These are phyloP conservation scores for Meiosimyza platycephala DNA, from an alignment of 2,888 invertebrate species.

Conservation along the genomic window DNA sequence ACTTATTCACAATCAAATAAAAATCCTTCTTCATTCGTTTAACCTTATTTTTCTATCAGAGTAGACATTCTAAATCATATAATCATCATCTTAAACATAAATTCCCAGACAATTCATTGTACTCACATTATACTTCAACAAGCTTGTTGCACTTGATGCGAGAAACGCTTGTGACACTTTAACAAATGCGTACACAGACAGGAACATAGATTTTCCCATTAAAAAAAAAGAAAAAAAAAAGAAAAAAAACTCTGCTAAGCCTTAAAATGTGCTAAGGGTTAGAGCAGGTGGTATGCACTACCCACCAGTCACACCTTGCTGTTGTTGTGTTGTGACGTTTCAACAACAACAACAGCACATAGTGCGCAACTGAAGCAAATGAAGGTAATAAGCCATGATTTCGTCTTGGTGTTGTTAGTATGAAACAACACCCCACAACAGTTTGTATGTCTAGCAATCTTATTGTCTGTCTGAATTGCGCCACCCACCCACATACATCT, in stretches of 20 bases:
- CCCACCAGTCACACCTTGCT: neutral
- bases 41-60: no score
- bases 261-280: no score
- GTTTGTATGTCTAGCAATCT: neutral
- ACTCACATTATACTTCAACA: neutral
- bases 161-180: slow-evolving; percentile 3
- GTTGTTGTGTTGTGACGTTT: neutral
- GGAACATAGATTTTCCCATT: no score
- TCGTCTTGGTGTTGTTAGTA: neutral
- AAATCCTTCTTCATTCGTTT: neutral
- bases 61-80: neutral
- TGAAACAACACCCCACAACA: no score
- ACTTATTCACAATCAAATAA: neutral
- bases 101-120: neutral
- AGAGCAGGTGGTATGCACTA: neutral
- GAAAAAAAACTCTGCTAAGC: no score
- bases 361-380: neutral
- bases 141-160: slow-evolving; percentile 9
- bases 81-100: neutral
- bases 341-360: neutral
- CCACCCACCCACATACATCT: neutral
- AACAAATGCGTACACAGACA: no score
- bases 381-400: slow-evolving; percentile 18
- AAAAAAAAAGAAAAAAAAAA: no score
- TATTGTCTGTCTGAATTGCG: neutral